These are phyloP conservation scores for Galagoides demidoff DNA, from an alignment of 2,797 vertebrate genomes.

Conservation along the genomic window DNA sequence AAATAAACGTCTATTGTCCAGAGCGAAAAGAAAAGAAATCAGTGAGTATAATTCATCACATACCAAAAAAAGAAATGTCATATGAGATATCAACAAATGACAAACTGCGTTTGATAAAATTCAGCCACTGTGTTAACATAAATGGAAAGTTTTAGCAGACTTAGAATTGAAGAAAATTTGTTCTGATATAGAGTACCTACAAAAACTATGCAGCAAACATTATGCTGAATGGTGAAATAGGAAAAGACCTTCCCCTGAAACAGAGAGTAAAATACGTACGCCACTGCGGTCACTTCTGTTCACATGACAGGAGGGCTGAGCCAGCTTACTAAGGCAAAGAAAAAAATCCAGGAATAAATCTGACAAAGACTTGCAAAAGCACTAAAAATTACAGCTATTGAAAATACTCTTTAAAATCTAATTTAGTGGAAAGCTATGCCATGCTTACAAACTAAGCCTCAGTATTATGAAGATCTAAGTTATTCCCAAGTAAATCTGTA, in stretches of 20 bases:
- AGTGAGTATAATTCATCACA: not conserved
- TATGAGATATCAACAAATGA: not conserved
- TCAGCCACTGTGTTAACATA: not conserved
- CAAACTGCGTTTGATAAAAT: not conserved
- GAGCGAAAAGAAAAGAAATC: not conserved
- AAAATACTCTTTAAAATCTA: not conserved
- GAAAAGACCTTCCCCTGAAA: not conserved
- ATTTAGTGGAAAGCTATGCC: not conserved
- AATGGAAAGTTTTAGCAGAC: not conserved
- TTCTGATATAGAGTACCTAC: not conserved
- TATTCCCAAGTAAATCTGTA: not conserved
- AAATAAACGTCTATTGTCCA: not conserved
- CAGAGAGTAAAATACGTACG: not conserved
- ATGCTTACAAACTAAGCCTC: not conserved
- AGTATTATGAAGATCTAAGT: not conserved
- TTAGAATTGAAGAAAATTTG: not conserved
- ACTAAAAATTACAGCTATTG: slow-evolving; percentile 3
- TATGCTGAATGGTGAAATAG: not conserved
- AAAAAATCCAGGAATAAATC: slow-evolving; percentile 10
- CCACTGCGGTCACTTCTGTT: not conserved
- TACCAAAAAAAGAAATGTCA: not conserved
- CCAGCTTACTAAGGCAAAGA: not conserved
- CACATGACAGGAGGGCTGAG: not conserved
- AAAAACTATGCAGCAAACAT: not conserved
- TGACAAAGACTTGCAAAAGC: not conserved